A percentile compares a stretch with the other conserved stretches of the same genome.
Evolutionary conservation across 2,113 vertebrate genomes (phyloP).

Genomic region (Diadophis punctatus): DNA sequence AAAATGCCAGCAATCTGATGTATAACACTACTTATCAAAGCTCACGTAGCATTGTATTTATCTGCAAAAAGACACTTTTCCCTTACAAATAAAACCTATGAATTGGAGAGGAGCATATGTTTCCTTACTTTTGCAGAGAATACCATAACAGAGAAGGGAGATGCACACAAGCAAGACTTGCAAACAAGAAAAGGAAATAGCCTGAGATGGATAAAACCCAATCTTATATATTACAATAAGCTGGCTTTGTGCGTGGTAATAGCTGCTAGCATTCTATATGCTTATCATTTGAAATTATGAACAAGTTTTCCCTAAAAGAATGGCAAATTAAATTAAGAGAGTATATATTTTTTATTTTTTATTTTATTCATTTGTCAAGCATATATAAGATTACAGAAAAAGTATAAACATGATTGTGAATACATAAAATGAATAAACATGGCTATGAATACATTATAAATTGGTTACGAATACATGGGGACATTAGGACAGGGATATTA

Average conservation of each 20-base stretch:
- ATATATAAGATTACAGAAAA: no score
- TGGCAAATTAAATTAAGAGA: no score
- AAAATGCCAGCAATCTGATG: not conserved
- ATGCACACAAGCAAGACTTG: not conserved
- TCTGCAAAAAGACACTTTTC: not conserved
- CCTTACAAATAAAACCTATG: not conserved
- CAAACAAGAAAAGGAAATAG: not conserved
- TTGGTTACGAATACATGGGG: no score
- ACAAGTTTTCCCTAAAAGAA: not conserved
- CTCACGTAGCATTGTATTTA: not conserved
- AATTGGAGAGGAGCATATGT: not conserved
- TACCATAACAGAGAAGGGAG: not conserved
- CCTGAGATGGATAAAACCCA: not conserved
- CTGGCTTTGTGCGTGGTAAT: not conserved
- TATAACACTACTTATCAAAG: not conserved
- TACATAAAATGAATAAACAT: no score
- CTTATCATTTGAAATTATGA: not conserved
- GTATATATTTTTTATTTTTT: no score
- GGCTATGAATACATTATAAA: no score
- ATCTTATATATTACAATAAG: not conserved
- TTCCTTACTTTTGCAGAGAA: not conserved
- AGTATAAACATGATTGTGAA: no score
- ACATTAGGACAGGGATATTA: no score
- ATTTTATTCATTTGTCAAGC: no score
- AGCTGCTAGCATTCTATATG: not conserved